phyloP scores from a whole-genome alignment of 2,797 vertebrate species.

The Staurois parvus region DNA sequence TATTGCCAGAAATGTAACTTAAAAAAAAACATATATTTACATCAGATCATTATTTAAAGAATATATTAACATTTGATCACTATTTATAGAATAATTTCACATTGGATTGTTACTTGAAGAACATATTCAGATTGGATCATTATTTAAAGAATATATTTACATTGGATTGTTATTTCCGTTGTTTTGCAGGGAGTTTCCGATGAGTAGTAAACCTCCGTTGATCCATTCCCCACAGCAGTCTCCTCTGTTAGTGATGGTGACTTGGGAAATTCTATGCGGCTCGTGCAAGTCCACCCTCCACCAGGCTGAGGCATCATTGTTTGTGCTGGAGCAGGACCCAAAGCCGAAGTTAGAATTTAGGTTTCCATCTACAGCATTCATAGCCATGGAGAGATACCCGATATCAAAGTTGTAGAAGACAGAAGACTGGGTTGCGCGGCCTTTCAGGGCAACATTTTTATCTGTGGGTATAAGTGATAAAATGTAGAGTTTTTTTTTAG shows the following conservation, averaged over 20 bases:
- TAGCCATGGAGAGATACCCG: background rate
- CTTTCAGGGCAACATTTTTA: background rate
- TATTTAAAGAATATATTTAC: background rate
- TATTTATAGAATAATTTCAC: no score
- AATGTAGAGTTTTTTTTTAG: no score
- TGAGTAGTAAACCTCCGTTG: background rate
- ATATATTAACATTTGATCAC: background rate
- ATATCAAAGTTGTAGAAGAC: background rate
- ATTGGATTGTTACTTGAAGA: no score
- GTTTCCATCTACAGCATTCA: slow-evolving; percentile 3
- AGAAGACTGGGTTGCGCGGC: background rate
- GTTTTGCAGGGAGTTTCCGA: slow-evolving; percentile 2
- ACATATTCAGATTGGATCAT: no score
- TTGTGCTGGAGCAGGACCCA: background rate
- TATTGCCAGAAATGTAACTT: no score
- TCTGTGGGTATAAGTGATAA: background rate
- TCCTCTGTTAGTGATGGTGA: background rate
- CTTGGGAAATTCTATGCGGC: background rate
- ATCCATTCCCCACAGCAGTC: slow-evolving; percentile 3
- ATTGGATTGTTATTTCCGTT: background rate
- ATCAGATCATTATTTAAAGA: no score
- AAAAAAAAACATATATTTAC: no score
- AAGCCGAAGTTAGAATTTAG: background rate
- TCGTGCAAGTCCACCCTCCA: slow-evolving; percentile 5
- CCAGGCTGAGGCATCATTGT: background rate